Evolutionary conservation across 2,113 vertebrate genomes (phyloP).

Genomic region (Sorex fumeus): DNA sequence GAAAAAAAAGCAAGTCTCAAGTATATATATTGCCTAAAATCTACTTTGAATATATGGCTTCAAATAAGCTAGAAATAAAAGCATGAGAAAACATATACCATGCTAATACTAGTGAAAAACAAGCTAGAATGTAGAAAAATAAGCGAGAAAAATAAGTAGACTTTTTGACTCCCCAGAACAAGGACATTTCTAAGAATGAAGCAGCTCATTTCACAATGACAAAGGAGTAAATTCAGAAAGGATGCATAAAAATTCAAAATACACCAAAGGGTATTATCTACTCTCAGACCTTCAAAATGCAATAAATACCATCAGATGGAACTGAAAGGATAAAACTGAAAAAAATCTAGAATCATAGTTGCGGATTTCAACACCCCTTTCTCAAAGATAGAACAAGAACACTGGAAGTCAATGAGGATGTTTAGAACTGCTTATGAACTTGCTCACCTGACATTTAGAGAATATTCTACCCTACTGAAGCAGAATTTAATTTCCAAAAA

Average conservation of each 20-base stretch:
- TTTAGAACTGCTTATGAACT: not conserved
- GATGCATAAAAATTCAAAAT: constrained; percentile 7
- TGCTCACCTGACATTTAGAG: not conserved
- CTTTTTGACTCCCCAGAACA: not conserved
- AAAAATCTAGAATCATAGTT: not conserved
- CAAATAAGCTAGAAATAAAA: constrained; percentile 36
- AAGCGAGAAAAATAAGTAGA: not conserved
- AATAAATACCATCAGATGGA: not conserved
- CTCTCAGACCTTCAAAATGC: not conserved
- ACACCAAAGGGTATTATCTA: not conserved
- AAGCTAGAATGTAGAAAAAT: not conserved
- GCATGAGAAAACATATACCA: not conserved
- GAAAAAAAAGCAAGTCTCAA: constrained; percentile 1
- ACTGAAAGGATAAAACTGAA: not conserved
- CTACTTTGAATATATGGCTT: not conserved
- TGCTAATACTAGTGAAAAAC: not conserved
- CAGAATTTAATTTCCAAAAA: not conserved
- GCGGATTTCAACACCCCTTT: not conserved
- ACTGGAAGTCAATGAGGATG: not conserved
- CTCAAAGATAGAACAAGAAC: not conserved
- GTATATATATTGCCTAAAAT: not conserved
- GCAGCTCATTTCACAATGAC: constrained; percentile 9
- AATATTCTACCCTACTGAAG: not conserved
- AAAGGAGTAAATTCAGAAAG: not conserved
- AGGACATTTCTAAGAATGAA: not conserved